phyloP scores from a whole-genome alignment of 2,888 invertebrate species.

The Sphaerophoria taeniata region DNA sequence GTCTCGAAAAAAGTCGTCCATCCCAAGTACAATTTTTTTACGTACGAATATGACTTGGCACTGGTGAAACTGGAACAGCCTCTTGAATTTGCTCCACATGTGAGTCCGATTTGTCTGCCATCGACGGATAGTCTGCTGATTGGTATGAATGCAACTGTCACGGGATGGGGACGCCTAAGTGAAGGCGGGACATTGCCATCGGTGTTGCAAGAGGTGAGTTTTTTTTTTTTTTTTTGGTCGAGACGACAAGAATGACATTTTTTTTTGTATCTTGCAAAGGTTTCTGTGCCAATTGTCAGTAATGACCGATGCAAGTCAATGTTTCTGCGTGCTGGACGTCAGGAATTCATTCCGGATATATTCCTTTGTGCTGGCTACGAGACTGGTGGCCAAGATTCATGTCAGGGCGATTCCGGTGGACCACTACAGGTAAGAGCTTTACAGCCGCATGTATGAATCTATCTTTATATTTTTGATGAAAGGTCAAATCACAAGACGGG shows the following conservation, averaged over 20 bases:
- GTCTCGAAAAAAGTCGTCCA: constrained; percentile 94
- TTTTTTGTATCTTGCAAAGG: constrained; percentile 84
- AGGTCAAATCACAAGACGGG: constrained; percentile 92
- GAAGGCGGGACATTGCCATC: constrained; percentile 95
- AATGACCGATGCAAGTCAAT: constrained; percentile 96
- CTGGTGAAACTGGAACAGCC: constrained; percentile 92
- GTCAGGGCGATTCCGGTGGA: constrained; percentile 95
- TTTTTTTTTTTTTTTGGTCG: not conserved
- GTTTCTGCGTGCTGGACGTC: constrained; percentile 94
- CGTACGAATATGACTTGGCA: constrained; percentile 96
- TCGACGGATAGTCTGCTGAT: constrained; percentile 93
- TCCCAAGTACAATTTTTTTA: constrained; percentile 97
- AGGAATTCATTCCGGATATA: constrained; percentile 96
- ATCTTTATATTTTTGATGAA: constrained; percentile 1
- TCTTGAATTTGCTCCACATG: constrained; percentile 92
- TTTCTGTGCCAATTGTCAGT: constrained; percentile 96
- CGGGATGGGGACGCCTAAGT: constrained; percentile 94
- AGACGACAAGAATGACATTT: not conserved
- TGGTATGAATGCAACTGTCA: constrained; percentile 95
- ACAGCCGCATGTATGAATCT: not conserved
- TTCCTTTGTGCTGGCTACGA: constrained; percentile 97
- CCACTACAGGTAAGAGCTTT: constrained; percentile 88
- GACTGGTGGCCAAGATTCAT: constrained; percentile 87
- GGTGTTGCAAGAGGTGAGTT: constrained; percentile 91
- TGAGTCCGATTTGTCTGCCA: constrained; percentile 95